Percentiles rank a stretch among this genome's conserved stretches.
phyloP scores from a whole-genome alignment of 2,113 vertebrate species.

The Nannobrachium achirus region DNA sequence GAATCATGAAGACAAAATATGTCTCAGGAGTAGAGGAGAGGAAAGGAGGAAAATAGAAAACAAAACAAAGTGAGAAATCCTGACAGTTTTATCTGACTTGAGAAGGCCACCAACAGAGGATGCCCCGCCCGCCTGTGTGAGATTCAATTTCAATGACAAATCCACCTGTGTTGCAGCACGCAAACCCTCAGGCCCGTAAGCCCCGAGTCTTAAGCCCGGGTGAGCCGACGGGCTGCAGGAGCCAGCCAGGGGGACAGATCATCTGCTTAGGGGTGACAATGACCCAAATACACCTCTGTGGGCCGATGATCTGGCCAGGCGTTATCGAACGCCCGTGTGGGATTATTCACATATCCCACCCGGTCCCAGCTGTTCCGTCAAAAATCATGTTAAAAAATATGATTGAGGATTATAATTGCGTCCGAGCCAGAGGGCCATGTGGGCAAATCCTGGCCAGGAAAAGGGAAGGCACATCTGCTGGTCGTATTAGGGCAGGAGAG shows the following conservation, averaged over 20 bases:
- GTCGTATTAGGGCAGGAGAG: slow-evolving; percentile 1
- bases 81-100: too few relatives aligned
- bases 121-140: slow-evolving; percentile 3
- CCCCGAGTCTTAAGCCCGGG: slow-evolving; percentile 57
- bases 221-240: slow-evolving; percentile 38
- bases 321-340: slow-evolving; percentile 46
- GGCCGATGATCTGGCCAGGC: slow-evolving; percentile 37
- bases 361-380: slow-evolving; percentile 59
- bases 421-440: slow-evolving; percentile 32
- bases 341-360: slow-evolving; percentile 46
- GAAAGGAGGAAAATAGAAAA: too few relatives aligned
- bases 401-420: slow-evolving; percentile 33
- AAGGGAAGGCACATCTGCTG: slow-evolving; percentile 71
- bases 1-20: background rate
- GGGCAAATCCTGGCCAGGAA: slow-evolving; percentile 51
- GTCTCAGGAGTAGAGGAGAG: too few relatives aligned
- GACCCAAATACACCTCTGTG: slow-evolving; percentile 67
- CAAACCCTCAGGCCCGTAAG: slow-evolving; percentile 53
- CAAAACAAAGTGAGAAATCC: too few relatives aligned
- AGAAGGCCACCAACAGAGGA: too few relatives aligned
- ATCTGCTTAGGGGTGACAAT: slow-evolving; percentile 67
- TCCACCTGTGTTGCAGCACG: slow-evolving; percentile 56
- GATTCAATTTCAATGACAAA: slow-evolving; percentile 54
- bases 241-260: too few relatives aligned
- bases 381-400: slow-evolving; percentile 47